Evolutionary conservation across 2,888 invertebrate species (phyloP).

Genomic region (Pollenia amentaria): DNA sequence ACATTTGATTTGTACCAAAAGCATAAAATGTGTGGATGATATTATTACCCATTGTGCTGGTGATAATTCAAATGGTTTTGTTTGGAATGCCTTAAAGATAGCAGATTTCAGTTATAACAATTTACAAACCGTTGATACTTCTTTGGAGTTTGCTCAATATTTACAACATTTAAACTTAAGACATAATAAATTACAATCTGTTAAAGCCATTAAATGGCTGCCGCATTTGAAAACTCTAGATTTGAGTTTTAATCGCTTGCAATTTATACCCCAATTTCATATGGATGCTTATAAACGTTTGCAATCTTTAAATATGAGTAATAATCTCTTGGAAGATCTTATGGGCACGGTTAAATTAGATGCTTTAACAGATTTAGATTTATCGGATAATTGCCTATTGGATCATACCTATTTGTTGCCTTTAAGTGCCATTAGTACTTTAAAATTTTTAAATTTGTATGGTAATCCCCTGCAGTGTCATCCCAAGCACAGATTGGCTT

Average conservation of each 20-base stretch:
- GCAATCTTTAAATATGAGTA: constrained; percentile 86
- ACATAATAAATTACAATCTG: constrained; percentile 87
- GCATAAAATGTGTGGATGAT: constrained; percentile 84
- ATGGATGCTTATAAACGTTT: constrained; percentile 86
- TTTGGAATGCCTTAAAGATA: constrained; percentile 87
- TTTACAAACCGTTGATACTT: constrained; percentile 86
- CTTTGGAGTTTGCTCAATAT: constrained; percentile 87
- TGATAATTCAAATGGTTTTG: constrained; percentile 87
- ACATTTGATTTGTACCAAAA: constrained; percentile 85
- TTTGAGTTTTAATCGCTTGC: constrained; percentile 88
- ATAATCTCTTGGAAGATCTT: constrained; percentile 88
- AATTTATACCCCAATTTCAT: constrained; percentile 86
- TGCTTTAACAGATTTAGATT: constrained; percentile 86
- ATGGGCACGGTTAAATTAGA: constrained; percentile 86
- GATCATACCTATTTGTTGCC: constrained; percentile 87
- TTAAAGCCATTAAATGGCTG: constrained; percentile 86
- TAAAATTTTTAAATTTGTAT: constrained; percentile 86
- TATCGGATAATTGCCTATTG: constrained; percentile 87
- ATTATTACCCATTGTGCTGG: constrained; percentile 86
- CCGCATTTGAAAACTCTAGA: constrained; percentile 88
- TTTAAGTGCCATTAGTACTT: constrained; percentile 85
- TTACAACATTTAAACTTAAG: constrained; percentile 88
- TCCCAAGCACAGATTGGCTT: constrained; percentile 86
- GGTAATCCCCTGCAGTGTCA: constrained; percentile 88
- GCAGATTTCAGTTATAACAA: constrained; percentile 87